Evolutionary conservation across 1,140 invertebrate species (phyloP).

Genomic region (Caenorhabditis inopinata): DNA sequence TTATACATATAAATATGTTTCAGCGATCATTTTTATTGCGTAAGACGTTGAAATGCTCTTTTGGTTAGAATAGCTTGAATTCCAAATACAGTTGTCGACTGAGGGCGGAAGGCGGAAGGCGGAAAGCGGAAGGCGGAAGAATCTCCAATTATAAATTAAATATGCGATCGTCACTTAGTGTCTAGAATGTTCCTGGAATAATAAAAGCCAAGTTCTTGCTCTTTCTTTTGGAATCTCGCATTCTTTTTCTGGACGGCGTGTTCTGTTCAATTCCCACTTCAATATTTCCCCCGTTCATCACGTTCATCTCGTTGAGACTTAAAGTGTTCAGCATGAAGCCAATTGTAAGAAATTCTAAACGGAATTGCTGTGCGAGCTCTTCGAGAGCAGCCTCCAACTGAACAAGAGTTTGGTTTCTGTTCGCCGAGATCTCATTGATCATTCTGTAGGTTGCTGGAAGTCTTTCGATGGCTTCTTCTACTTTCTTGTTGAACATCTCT

Average conservation of each 20-base stretch:
- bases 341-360: neutral
- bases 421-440: neutral
- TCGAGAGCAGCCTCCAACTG: neutral
- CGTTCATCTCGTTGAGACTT: neutral
- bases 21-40: no score
- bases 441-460: neutral
- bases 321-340: neutral
- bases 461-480: neutral
- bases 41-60: no score
- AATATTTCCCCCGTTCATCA: neutral
- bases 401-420: neutral
- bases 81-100: no score
- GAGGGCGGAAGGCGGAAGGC: no score
- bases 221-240: neutral
- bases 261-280: neutral
- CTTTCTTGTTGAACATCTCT: neutral
- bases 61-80: no score
- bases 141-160: no score
- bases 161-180: no score
- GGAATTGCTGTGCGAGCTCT: neutral
- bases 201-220: neutral
- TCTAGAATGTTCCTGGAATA: neutral
- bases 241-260: neutral
- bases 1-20: no score
- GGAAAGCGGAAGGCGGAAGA: no score